These are phyloP conservation scores for Exaiptasia diaphana DNA, from an alignment of 64 coral and sea anemone species.

Conservation along the genomic window DNA sequence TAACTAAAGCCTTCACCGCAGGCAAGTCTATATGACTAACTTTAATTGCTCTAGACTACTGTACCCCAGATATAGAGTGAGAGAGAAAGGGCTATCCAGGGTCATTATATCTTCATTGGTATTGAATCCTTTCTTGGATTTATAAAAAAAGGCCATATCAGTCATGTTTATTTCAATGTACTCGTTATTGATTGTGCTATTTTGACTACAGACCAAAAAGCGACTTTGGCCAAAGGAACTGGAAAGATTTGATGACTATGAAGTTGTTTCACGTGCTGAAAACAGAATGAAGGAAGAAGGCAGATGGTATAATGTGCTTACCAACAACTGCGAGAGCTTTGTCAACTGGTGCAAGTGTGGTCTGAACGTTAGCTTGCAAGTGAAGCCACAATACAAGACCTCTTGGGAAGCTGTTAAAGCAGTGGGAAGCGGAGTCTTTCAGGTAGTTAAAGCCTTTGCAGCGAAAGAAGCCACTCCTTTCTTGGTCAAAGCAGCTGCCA, in stretches of 20 bases:
- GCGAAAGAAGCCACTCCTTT: background rate
- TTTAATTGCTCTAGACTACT: background rate
- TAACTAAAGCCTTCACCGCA: background rate
- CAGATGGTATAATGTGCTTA: background rate
- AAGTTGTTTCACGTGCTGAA: conserved; percentile 13
- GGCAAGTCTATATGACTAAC: background rate
- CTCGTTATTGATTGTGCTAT: background rate
- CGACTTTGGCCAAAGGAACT: conserved; percentile 58
- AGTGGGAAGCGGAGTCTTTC: background rate
- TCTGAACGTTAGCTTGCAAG: conserved; percentile 46
- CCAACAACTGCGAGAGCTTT: conserved; percentile 66
- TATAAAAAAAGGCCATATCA: background rate
- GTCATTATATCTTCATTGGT: background rate
- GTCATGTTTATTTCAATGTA: background rate
- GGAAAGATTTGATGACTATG: conserved; percentile 6
- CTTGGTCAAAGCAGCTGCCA: background rate
- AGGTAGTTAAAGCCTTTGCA: background rate
- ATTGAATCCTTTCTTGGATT: background rate
- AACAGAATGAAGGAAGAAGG: background rate
- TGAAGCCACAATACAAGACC: background rate
- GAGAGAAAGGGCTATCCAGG: background rate
- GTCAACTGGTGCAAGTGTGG: conserved; percentile 57
- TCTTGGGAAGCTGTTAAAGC: background rate
- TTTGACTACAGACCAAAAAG: background rate
- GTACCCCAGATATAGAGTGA: background rate